Conservation (phyloP, 2,888 invertebrate genomes). For the Lithodes maja region DNA sequence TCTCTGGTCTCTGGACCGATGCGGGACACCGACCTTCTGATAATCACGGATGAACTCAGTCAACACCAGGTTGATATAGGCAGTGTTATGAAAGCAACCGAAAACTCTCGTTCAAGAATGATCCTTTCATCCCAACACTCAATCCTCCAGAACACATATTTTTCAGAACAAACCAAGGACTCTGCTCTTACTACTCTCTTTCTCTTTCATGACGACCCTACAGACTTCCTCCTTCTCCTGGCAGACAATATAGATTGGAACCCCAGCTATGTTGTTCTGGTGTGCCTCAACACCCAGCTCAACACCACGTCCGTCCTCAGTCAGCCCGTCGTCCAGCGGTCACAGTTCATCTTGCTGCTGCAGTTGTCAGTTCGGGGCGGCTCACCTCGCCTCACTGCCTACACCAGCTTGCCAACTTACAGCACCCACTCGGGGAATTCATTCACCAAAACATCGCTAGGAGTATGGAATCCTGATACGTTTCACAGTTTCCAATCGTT, state of each 20-base stretch:
- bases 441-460: slow-evolving; percentile 5
- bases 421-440: background rate
- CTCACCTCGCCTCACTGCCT: slow-evolving; percentile 12
- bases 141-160: background rate
- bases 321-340: slow-evolving; percentile 37
- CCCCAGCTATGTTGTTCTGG: slow-evolving; percentile 37
- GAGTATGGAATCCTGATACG: slow-evolving; percentile 12
- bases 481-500: slow-evolving; percentile 13
- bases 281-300: slow-evolving; percentile 18
- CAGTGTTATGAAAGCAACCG: background rate
- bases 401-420: background rate
- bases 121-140: background rate
- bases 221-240: background rate
- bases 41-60: background rate
- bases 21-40: background rate
- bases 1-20: background rate
- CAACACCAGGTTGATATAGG: background rate
- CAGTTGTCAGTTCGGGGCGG: too few species aligned
- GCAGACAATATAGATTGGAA: slow-evolving; percentile 25
- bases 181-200: background rate
- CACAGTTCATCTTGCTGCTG: slow-evolving; percentile 32
- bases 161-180: background rate
- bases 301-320: slow-evolving; percentile 22
- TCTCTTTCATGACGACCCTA: slow-evolving; percentile 2
- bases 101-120: background rate